Evolutionary conservation across 2,888 invertebrate species (phyloP), one percentile per base, ranked within the genome.

Genomic region (Muscina levida): DNA sequence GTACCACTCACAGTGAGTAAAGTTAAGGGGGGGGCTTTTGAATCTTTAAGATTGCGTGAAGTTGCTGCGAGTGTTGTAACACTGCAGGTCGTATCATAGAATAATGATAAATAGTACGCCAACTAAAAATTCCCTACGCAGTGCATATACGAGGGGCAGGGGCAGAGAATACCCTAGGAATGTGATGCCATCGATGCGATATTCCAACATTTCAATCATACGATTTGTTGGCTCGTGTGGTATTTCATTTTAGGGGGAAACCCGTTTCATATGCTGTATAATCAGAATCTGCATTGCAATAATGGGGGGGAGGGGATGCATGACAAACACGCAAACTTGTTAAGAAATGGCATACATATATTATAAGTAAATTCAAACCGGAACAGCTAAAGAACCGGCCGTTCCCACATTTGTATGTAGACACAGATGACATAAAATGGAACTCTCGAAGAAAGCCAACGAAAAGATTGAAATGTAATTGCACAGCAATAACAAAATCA

Each of bases 21-120:
- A 19, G 48, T 10, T 42, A 19, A n/a, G 17, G 42, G 24, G 65
- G 39, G 11, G 19, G 59, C 10, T 37, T 62, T 37, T 39, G 42
- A 19, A 17, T 11, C 62, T 62, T 72, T 62, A 37, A 31, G 72
- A 77, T 77, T 81, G 81, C 74, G 77, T 77, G 74, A 68, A 77
- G 62, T 62, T 53, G 71, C 42, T 65, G 71, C 42, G 17, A 68
- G 48, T 81, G 74, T 77, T 77, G 81, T 57, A 81, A 81, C 59
- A 72, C 42, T 22, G 5, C 11, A 51, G 19, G 6, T 11, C 22
- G 19, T 6, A 51, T 11, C 48, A 48, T 8, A 13, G 11, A n/a
- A 44, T n/a, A 44, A n/a, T 44, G 44, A 44, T n/a, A 44, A 44
- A 44, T 44, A 44, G 11, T 44, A 8, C n/a, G 11, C 11, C 44